Percentiles rank a stretch among this genome's conserved stretches.
Conservation (phyloP, 1,140 invertebrate species). For the Meloidogyne exigua region DNA sequence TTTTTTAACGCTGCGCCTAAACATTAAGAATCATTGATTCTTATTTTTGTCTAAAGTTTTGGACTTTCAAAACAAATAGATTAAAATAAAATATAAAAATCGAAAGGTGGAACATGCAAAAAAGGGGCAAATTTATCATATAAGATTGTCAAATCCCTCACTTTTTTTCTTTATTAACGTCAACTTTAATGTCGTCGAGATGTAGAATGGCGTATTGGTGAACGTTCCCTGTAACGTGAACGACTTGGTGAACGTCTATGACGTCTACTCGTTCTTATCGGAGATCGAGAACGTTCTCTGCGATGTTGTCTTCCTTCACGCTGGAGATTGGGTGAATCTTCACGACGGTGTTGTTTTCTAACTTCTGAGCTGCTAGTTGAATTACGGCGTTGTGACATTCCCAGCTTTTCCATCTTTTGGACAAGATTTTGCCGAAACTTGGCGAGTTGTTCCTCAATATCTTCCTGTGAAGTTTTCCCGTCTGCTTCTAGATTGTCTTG, state of each 20-base stretch:
- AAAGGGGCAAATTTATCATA: too few relatives aligned
- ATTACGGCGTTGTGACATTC: conserved; percentile 4
- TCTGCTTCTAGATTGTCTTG: conserved; percentile 60
- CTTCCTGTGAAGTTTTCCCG: neutral
- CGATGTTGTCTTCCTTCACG: conserved; percentile 8
- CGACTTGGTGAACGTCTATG: neutral
- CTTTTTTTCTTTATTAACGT: neutral
- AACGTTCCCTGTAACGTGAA: neutral
- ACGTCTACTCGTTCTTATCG: neutral
- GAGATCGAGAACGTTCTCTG: neutral
- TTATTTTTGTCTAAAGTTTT: too few relatives aligned
- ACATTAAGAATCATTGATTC: too few relatives aligned
- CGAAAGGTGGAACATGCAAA: too few relatives aligned
- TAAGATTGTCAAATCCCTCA: too few relatives aligned
- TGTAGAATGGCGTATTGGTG: neutral
- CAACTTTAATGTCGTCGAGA: neutral
- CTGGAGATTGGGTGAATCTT: neutral
- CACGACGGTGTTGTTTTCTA: neutral
- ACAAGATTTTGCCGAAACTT: conserved; percentile 45
- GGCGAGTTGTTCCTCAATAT: conserved; percentile 44
- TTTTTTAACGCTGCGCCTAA: too few relatives aligned
- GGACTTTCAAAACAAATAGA: too few relatives aligned
- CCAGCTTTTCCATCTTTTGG: conserved; percentile 50
- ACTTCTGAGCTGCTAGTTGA: neutral
- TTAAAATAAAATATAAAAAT: too few relatives aligned